Evolutionary conservation across 2,888 invertebrate species (phyloP).

Genomic region (Micoletzkya japonica): DNA sequence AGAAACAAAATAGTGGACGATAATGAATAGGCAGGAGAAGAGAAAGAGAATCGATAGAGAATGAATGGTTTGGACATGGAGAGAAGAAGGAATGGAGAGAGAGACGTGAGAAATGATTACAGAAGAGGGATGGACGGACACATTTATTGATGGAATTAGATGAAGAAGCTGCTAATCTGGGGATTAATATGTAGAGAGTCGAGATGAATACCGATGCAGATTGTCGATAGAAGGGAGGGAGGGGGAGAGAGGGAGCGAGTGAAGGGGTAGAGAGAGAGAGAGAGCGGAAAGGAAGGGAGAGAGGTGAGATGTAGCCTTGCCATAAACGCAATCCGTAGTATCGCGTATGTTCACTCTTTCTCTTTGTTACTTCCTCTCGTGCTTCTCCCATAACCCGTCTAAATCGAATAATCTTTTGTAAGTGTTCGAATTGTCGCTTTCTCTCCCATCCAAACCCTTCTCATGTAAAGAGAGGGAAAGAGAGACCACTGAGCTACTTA

Average conservation of each 20-base stretch:
- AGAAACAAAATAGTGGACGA: no score
- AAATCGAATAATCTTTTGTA: conserved; percentile 5
- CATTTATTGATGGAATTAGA: not conserved
- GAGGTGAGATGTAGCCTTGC: not conserved
- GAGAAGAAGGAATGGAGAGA: no score
- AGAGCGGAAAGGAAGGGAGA: conserved; percentile 2
- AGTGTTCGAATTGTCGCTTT: conserved; percentile 9
- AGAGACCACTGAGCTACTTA: no score
- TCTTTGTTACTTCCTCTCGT: conserved; percentile 1
- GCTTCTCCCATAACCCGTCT: not conserved
- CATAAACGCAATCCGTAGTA: not conserved
- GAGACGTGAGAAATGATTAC: no score
- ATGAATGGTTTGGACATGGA: no score
- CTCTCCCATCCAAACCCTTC: no score
- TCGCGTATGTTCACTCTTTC: no score
- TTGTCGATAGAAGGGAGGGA: not conserved
- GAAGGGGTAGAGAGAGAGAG: not conserved
- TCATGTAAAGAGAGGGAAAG: no score
- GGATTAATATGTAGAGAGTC: conserved; percentile 18
- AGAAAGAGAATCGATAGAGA: no score
- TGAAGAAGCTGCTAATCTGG: conserved; percentile 3
- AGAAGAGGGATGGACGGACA: not conserved
- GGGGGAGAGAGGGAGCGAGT: not conserved
- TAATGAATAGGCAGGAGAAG: no score
- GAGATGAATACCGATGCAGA: conserved; percentile 1